Base-by-base conservation (phyloP, 2,888 invertebrate species). In the Heliconius sara region DNA sequence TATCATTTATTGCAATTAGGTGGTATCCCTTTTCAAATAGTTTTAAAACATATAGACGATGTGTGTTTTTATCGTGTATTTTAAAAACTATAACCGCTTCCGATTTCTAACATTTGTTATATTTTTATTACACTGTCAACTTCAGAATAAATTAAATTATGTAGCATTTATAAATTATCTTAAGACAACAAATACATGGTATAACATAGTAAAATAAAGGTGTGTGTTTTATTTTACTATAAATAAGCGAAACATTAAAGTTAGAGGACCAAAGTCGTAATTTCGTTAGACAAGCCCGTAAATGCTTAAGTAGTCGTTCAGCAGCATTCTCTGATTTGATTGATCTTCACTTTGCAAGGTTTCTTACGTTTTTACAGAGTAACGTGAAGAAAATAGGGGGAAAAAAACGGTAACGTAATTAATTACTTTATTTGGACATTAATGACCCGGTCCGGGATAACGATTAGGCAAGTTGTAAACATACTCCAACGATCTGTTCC, bases 361-460 rank as follows among this genome's bases (percentile, higher is more conserved):
- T 86, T 87, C 89, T 88, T 87, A 88, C 88, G 92, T 93, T 93
- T 94, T 93, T 93, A 92, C 92, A 89, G 88, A 88, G 87, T 87
- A 85, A 87, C 91, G 91, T 91, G 91, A 91, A 88, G 90, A 91
- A 92, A 93, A 93, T 90, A 89, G 91, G 91, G 89, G 89, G 92
- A 93, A 91, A 93, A 91, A 93, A 92, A 91, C 89, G 86, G 85
- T 88, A 87, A 92, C 91, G 90, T 93, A 93, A 94, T 94, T 93
- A 95, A 95, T 95, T 94, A 93, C 94, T 93, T 94, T 92, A 94
- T 95, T 94, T 92, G 91, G 94, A 94, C 94, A 94, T 94, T 94
- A 94, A 94, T 92, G 94, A 92, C 91, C 90, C 87, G 88, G 90
- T 91, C 92, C 91, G 91, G 90, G 88, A 92, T 89, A 91, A 91